phyloP scores from a whole-genome alignment of 2,113 vertebrate species.

The Megaceryle torquata region DNA sequence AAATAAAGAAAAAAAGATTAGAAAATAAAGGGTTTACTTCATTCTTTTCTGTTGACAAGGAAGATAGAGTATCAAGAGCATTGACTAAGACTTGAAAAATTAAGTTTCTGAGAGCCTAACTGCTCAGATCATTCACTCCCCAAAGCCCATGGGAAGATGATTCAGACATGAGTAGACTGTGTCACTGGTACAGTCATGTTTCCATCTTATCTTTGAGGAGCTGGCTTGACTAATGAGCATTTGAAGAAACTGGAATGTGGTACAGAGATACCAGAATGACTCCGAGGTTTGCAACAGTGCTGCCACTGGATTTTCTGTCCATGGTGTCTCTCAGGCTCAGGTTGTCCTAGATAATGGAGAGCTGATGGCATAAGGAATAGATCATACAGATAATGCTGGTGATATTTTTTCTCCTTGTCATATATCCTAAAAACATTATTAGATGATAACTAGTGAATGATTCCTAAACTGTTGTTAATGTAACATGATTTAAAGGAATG shows the following conservation, averaged over 20 bases:
- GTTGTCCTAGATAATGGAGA: background rate
- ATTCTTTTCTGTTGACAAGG: background rate
- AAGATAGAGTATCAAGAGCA: background rate
- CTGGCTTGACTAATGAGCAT: background rate
- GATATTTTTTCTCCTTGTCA: background rate
- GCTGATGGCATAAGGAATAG: background rate
- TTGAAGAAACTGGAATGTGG: slow-evolving; percentile 14
- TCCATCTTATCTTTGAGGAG: slow-evolving; percentile 2
- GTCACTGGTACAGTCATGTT: background rate
- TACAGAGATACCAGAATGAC: background rate
- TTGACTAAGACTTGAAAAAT: background rate
- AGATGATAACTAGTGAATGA: background rate
- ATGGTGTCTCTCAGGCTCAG: background rate
- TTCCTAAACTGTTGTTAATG: background rate
- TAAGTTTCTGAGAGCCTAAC: background rate
- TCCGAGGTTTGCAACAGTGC: background rate
- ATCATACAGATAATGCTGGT: background rate
- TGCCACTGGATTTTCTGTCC: background rate
- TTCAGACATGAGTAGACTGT: background rate
- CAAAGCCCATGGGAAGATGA: background rate
- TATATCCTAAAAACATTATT: background rate
- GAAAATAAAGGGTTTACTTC: background rate
- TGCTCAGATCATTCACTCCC: background rate
- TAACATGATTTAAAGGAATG: background rate
- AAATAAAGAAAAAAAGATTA: background rate